A percentile compares a stretch with the other conserved stretches of the same genome.
These are phyloP conservation scores for Amblyjoppa fuscipennis DNA, from an alignment of 2,888 invertebrate species.

Conservation along the genomic window DNA sequence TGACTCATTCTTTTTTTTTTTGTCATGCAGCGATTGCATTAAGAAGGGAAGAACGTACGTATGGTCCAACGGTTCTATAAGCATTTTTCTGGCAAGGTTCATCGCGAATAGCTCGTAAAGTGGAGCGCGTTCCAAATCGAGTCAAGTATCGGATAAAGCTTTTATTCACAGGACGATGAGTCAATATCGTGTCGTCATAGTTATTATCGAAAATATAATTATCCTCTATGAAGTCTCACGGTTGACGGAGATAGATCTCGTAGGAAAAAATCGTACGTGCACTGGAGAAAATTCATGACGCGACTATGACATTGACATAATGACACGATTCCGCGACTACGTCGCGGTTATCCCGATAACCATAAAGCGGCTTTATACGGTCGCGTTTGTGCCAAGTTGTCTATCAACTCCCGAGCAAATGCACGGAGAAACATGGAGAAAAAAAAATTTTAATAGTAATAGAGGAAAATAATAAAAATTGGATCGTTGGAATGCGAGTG, in stretches of 20 bases:
- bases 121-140: slow-evolving; percentile 68
- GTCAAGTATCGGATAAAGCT: slow-evolving; percentile 69
- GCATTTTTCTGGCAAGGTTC: slow-evolving; percentile 67
- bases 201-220: slow-evolving; percentile 50
- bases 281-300: slow-evolving; percentile 34
- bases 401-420: slow-evolving; percentile 55
- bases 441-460: slow-evolving; percentile 16
- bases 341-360: slow-evolving; percentile 20
- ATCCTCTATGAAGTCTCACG: slow-evolving; percentile 6
- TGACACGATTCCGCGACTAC: slow-evolving; percentile 15
- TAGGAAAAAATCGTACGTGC: slow-evolving; percentile 34
- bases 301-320: slow-evolving; percentile 43
- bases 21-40: slow-evolving; percentile 30
- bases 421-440: slow-evolving; percentile 23
- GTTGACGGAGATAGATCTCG: slow-evolving; percentile 2
- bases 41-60: slow-evolving; percentile 29
- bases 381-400: slow-evolving; percentile 70
- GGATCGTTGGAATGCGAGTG: slow-evolving; percentile 64
- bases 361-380: slow-evolving; percentile 50
- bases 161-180: slow-evolving; percentile 37
- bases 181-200: slow-evolving; percentile 47
- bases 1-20: neutral
- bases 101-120: slow-evolving; percentile 65
- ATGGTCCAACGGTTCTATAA: slow-evolving; percentile 40
- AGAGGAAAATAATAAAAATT: slow-evolving; percentile 49